A percentile compares a stretch with the other conserved stretches of the same genome.
Conservation (phyloP, 2,888 invertebrate species). For the Ormyrus labotus region DNA sequence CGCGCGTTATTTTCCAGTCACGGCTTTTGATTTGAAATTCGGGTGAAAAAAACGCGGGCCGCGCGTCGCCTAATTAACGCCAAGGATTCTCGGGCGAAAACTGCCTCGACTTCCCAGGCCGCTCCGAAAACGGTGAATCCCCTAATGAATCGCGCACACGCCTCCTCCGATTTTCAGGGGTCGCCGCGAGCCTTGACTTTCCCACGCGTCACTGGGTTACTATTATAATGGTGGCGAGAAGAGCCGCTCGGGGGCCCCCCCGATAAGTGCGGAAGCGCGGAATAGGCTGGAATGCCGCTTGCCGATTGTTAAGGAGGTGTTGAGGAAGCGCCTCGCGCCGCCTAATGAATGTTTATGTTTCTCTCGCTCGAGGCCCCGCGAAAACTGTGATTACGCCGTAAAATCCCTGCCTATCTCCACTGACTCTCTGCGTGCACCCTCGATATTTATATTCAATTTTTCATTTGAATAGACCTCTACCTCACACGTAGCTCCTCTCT, state of each 20-base stretch:
- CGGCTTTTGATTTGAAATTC: no score
- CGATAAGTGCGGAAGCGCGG: neutral
- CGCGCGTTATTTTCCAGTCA: no score
- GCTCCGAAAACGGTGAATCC: no score
- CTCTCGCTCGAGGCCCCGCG: neutral
- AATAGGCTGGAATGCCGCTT: neutral
- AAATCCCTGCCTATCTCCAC: neutral
- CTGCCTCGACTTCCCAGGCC: no score
- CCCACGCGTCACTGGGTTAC: slow-evolving; percentile 60
- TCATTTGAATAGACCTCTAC: slow-evolving; percentile 2
- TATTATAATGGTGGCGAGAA: slow-evolving; percentile 1
- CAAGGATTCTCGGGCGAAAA: no score
- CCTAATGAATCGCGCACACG: no score
- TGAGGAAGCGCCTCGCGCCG: neutral
- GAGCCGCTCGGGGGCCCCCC: neutral
- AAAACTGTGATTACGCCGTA: slow-evolving; percentile 5
- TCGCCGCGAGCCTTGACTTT: slow-evolving; percentile 53
- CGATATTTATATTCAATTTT: slow-evolving; percentile 30
- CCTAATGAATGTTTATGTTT: slow-evolving; percentile 27
- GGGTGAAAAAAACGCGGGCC: no score
- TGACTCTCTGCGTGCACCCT: neutral
- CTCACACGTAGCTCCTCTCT: neutral
- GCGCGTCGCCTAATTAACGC: no score
- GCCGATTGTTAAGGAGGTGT: neutral
- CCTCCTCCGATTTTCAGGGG: neutral